These are phyloP conservation scores for Antitype chi DNA, from an alignment of 2,888 invertebrate genomes.

Conservation along the genomic window DNA sequence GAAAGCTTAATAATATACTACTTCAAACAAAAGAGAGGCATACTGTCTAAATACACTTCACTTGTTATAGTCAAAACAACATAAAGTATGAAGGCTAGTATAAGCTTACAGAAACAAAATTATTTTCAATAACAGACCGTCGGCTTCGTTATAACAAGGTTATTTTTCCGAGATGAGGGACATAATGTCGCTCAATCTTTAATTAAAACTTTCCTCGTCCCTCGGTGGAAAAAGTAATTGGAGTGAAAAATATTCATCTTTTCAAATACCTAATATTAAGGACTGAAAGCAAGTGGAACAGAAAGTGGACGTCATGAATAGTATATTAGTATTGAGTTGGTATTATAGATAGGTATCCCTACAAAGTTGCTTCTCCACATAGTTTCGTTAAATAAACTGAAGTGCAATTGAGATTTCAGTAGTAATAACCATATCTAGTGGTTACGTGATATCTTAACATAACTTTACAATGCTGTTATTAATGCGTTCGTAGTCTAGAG, in stretches of 20 bases:
- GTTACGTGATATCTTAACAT: slow-evolving; percentile 12
- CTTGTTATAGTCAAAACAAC: slow-evolving; percentile 40
- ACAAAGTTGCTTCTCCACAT: not conserved
- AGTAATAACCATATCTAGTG: slow-evolving; percentile 16
- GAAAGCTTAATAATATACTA: slow-evolving; percentile 13
- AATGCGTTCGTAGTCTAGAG: slow-evolving; percentile 2
- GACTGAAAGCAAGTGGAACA: slow-evolving; percentile 50
- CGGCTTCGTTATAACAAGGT: slow-evolving; percentile 74
- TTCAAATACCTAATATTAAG: slow-evolving; percentile 70
- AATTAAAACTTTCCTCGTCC: slow-evolving; percentile 84
- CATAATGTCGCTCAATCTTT: slow-evolving; percentile 83
- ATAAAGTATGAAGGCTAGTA: slow-evolving; percentile 41
- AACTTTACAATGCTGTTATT: slow-evolving; percentile 18
- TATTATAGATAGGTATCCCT: not conserved
- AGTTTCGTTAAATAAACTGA: slow-evolving; percentile 22
- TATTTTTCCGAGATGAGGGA: slow-evolving; percentile 76
- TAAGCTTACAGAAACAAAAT: slow-evolving; percentile 60
- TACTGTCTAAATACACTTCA: slow-evolving; percentile 17
- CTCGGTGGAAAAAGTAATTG: slow-evolving; percentile 77
- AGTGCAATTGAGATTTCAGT: not conserved
- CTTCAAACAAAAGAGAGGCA: slow-evolving; percentile 16
- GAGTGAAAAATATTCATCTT: slow-evolving; percentile 73
- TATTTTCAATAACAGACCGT: slow-evolving; percentile 75
- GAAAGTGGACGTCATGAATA: slow-evolving; percentile 42
- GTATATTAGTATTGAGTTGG: slow-evolving; percentile 28